These are phyloP conservation scores for Pelobates fuscus DNA, from an alignment of 2,113 vertebrate genomes.

Conservation along the genomic window DNA sequence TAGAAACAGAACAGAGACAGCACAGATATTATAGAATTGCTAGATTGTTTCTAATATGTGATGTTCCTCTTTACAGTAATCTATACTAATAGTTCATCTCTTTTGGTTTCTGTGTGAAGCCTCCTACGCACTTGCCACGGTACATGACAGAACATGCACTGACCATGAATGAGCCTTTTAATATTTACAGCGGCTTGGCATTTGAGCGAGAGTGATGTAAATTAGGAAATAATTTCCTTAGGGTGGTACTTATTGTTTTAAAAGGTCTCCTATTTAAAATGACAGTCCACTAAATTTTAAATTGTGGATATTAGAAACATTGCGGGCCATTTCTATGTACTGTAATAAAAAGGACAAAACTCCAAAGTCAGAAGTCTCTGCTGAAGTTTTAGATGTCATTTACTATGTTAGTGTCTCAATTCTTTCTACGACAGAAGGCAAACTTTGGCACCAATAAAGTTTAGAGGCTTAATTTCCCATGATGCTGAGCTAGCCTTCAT, in stretches of 20 bases:
- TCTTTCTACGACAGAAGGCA: no score
- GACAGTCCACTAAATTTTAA: not conserved
- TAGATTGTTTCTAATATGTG: not conserved
- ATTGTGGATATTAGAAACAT: no score
- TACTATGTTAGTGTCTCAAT: no score
- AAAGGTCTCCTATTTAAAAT: slow-evolving; percentile 4
- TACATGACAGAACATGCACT: slow-evolving; percentile 21
- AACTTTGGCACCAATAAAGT: no score
- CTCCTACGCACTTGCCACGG: slow-evolving; percentile 6
- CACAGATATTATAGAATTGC: slow-evolving; percentile 2
- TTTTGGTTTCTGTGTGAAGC: slow-evolving; percentile 23
- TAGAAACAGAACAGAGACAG: no score
- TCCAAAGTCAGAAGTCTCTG: no score
- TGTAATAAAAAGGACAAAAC: no score
- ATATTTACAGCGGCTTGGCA: not conserved
- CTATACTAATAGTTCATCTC: slow-evolving; percentile 24
- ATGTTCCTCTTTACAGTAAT: not conserved
- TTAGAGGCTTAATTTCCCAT: no score
- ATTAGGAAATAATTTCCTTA: slow-evolving; percentile 11
- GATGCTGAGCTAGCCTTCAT: no score
- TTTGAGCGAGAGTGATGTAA: slow-evolving; percentile 5
- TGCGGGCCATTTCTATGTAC: no score
- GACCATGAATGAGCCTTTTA: slow-evolving; percentile 14
- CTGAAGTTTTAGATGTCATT: no score
- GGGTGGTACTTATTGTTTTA: not conserved